phyloP scores from a whole-genome alignment of 2,888 invertebrate genomes.

The Pediacus dermestoides region DNA sequence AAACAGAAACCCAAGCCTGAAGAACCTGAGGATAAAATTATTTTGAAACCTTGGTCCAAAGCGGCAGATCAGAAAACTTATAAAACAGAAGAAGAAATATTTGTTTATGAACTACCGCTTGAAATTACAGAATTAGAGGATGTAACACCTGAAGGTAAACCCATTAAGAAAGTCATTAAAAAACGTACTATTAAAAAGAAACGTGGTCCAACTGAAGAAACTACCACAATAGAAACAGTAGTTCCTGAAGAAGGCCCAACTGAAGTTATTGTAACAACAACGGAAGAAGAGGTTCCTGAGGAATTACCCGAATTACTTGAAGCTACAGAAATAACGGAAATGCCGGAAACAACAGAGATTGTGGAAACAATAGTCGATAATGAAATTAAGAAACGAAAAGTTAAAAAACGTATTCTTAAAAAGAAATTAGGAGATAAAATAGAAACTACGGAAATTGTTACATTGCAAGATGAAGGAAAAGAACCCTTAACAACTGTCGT shows the following conservation, averaged over 20 bases:
- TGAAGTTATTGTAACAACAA: slow-evolving; percentile 14
- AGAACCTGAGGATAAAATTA: slow-evolving; percentile 41
- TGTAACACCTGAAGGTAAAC: slow-evolving; percentile 27
- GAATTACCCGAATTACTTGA: slow-evolving; percentile 37
- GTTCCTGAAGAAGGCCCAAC: slow-evolving; percentile 46
- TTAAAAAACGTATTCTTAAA: slow-evolving; percentile 31
- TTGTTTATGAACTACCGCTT: slow-evolving; percentile 32
- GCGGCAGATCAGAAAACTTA: too few species aligned
- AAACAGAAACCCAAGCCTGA: slow-evolving; percentile 42
- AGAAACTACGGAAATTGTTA: slow-evolving; percentile 43
- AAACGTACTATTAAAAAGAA: slow-evolving; percentile 45
- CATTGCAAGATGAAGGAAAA: slow-evolving; percentile 27
- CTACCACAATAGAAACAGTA: slow-evolving; percentile 49
- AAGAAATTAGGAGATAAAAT: slow-evolving; percentile 35
- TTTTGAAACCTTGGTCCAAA: slow-evolving; percentile 45
- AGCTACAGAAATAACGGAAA: slow-evolving; percentile 32
- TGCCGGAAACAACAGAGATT: slow-evolving; percentile 31
- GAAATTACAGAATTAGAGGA: slow-evolving; percentile 35
- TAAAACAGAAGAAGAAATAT: too few species aligned
- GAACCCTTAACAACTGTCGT: slow-evolving; percentile 40
- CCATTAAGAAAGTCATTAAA: slow-evolving; percentile 39
- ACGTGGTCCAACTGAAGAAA: slow-evolving; percentile 45
- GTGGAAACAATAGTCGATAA: slow-evolving; percentile 25
- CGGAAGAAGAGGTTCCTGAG: slow-evolving; percentile 25
- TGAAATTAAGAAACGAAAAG: slow-evolving; percentile 28